Conservation (phyloP, 2,113 vertebrate genomes). For the Chionis minor region DNA sequence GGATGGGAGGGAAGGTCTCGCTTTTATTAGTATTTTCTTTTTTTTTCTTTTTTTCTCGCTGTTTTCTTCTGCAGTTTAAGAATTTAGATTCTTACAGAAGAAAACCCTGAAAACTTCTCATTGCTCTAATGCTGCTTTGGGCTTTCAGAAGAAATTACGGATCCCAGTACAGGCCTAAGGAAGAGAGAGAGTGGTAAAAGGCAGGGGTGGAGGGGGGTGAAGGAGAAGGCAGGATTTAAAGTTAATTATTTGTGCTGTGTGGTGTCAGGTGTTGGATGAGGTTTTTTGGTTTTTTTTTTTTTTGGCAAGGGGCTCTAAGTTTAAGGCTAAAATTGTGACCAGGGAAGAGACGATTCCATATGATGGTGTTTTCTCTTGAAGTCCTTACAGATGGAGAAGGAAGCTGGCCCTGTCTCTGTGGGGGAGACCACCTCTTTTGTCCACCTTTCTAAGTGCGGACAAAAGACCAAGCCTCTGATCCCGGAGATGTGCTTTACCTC, state of each 20-base stretch:
- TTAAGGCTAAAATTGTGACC: accelerated
- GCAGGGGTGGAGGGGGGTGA: not conserved
- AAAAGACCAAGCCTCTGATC: conserved; percentile 86
- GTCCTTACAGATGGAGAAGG: conserved; percentile 75
- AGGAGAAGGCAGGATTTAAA: not conserved
- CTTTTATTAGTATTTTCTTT: not conserved
- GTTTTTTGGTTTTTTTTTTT: not conserved
- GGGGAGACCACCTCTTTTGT: conserved; percentile 38
- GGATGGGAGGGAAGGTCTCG: not conserved
- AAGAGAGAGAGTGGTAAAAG: not conserved
- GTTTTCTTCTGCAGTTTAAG: not conserved
- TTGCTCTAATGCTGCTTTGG: not conserved
- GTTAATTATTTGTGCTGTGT: not conserved
- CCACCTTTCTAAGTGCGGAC: conserved; percentile 72
- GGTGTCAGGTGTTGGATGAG: not conserved
- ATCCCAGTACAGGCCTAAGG: accelerated
- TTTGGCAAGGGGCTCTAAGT: not conserved
- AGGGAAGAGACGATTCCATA: accelerated
- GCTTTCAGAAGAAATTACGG: not conserved
- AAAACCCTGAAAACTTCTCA: not conserved
- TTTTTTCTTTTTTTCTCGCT: not conserved
- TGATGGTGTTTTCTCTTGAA: not conserved
- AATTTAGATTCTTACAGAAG: not conserved
- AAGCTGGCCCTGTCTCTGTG: not conserved
- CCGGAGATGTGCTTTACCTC: conserved; percentile 97